phyloP scores from a whole-genome alignment of 2,888 invertebrate species.

The Rutpela maculata region DNA sequence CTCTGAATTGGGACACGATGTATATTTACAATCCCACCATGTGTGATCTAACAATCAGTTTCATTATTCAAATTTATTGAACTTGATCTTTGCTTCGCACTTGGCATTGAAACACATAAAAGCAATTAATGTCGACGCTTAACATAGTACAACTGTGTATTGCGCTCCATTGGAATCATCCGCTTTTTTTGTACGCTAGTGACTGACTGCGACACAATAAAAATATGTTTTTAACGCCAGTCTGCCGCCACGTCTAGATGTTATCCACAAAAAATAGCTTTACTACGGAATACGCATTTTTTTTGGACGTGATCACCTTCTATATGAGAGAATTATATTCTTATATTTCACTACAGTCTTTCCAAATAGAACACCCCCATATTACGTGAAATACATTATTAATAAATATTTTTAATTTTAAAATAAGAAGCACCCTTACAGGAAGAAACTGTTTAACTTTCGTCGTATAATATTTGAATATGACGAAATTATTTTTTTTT shows the following conservation, averaged over 20 bases:
- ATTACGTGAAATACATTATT: too few relatives aligned
- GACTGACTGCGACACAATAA: background rate
- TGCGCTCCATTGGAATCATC: background rate
- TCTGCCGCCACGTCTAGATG: background rate
- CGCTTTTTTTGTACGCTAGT: background rate
- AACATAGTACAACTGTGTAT: background rate
- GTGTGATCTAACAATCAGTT: background rate
- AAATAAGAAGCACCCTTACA: too few relatives aligned
- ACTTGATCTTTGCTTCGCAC: background rate
- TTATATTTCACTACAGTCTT: too few relatives aligned
- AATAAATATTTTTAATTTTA: too few relatives aligned
- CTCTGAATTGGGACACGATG: too few relatives aligned
- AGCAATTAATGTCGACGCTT: constrained; percentile 3
- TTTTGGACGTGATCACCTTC: too few relatives aligned
- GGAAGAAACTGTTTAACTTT: too few relatives aligned
- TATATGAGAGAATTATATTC: too few relatives aligned
- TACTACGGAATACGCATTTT: background rate
- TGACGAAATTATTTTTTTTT: too few relatives aligned
- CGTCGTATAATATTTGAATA: too few relatives aligned
- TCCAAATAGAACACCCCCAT: too few relatives aligned
- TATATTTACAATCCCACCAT: background rate
- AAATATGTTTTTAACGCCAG: constrained; percentile 8
- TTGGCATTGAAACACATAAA: constrained; percentile 13
- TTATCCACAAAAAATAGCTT: background rate
- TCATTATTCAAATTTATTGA: constrained; percentile 12